Base-by-base conservation (phyloP, 2,797 vertebrate species). In the Sarcoramphus papa region DNA sequence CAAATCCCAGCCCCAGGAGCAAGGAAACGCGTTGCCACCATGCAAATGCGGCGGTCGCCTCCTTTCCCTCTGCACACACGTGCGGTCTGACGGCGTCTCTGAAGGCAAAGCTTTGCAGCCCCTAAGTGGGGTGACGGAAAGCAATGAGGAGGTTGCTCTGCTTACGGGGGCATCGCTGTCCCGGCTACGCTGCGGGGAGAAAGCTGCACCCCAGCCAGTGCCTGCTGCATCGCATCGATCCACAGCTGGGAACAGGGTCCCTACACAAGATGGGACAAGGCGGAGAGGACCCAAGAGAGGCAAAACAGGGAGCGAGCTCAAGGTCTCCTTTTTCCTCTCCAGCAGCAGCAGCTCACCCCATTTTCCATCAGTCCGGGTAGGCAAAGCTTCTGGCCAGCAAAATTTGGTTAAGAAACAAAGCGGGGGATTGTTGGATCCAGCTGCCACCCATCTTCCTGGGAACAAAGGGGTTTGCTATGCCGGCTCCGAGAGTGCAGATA, bases 381-480 rank as follows among this genome's bases (percentile, higher is more conserved):
- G 1, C 57, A 79, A 91, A 96, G 30, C 59, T 25, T 9, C 69
- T 0, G 0, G 22, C 10, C 30, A 10, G 60, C 33, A 19, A 12
- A 48, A 93, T 86, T 88, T 95, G 76, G 69, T 48, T 93, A 33
- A 14, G 65, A 20, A 81, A 91, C 92, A 96, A 95, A 88, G 83
- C 3, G 0, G 14, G 53, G n/a, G 24, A 68, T 41, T 95, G 83
- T 92, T 48, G 77, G 62, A 24, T 48, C 2, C 85, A 67, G 73
- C 68, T 93, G 93, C 51, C 86, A 63, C 43, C 18, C 17, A 2
- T 60, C 51, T 13, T 47, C 43, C 91, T 1, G 73, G 79, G 74
- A 91, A 81, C 69, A 84, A 75, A 80, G 67, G 76, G 30, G 12
- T 31, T 59, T 43, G 64, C 43, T 62, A 1, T 20, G 28, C 30